Percentiles rank a stretch among this genome's conserved stretches.
Conservation (phyloP, 2,113 vertebrate genomes). For the Peucedramus taeniatus region DNA sequence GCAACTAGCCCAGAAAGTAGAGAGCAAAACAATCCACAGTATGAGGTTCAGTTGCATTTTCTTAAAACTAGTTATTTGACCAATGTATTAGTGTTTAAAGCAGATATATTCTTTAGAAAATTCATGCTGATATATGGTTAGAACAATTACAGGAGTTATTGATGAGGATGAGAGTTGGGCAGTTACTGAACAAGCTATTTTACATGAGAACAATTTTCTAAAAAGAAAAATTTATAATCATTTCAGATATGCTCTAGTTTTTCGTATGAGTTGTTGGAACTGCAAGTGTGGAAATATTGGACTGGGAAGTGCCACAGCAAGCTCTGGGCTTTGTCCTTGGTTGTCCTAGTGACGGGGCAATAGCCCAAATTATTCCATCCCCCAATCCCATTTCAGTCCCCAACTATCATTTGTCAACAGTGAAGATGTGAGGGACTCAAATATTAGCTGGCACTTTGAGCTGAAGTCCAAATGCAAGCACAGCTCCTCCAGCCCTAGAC, state of each 20-base stretch:
- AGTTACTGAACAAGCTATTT: neutral
- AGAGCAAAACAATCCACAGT: neutral
- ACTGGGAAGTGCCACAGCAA: neutral
- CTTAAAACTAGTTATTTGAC: neutral
- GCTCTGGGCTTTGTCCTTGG: neutral
- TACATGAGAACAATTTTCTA: neutral
- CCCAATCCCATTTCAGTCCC: neutral
- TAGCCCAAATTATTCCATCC: neutral
- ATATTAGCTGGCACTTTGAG: neutral
- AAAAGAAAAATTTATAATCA: neutral
- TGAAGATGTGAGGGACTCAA: neutral
- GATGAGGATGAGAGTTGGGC: neutral
- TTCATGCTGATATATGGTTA: neutral
- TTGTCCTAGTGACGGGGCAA: neutral
- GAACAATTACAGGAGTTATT: neutral
- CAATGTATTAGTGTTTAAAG: neutral
- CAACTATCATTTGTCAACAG: fast-evolving
- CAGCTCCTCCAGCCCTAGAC: neutral
- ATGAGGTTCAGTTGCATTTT: neutral
- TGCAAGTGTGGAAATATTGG: fast-evolving
- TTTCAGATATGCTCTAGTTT: neutral
- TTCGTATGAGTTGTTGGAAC: neutral
- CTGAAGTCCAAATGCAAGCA: neutral
- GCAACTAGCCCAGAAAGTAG: neutral
- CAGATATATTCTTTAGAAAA: neutral